phyloP scores from a whole-genome alignment of 2,113 vertebrate genomes.

The Nyctibius bracteatus region DNA sequence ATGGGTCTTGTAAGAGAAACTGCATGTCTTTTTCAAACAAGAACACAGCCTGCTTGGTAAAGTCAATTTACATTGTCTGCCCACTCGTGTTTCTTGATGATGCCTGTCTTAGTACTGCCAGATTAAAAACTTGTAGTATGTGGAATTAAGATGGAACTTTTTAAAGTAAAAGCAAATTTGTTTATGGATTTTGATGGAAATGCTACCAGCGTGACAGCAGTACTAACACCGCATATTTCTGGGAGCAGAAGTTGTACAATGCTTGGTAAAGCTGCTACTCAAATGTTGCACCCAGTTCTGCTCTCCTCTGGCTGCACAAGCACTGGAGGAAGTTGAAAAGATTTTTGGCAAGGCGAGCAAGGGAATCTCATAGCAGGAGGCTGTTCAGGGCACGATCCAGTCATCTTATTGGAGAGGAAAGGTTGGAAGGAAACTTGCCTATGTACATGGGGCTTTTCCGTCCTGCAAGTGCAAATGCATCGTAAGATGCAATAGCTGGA shows the following conservation, averaged over 20 bases:
- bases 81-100: fast-evolving
- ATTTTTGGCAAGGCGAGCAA: neutral
- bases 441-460: neutral
- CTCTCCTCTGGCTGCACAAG: neutral
- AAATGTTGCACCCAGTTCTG: neutral
- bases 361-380: neutral
- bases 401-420: neutral
- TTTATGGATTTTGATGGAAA: neutral
- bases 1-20: neutral
- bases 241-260: neutral
- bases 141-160: neutral
- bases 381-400: neutral
- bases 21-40: neutral
- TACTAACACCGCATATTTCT: fast-evolving
- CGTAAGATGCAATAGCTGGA: neutral
- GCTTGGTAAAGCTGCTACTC: neutral
- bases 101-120: neutral
- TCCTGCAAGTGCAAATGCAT: neutral
- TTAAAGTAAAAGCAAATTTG: neutral
- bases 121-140: neutral
- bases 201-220: neutral
- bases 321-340: neutral
- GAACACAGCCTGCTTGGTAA: neutral
- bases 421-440: neutral
- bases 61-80: neutral